Evolutionary conservation across 2,797 vertebrate species (phyloP), one percentile per base, ranked within the genome.

Genomic region (Alauda arvensis): DNA sequence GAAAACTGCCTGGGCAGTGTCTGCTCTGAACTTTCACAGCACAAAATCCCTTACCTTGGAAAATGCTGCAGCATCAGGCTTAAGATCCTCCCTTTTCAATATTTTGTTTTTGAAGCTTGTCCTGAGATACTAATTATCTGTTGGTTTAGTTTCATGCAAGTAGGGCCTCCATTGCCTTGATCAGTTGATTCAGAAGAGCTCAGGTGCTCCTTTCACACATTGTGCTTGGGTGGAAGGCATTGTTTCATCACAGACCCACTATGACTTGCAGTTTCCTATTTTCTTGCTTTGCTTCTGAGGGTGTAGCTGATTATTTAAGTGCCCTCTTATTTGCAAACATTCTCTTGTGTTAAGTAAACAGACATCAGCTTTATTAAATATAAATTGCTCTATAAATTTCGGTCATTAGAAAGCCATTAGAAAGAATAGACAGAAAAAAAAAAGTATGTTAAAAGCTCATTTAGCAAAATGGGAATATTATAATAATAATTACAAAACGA

Each of bases 401-500:
- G 34, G n/a, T 51, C 63, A 88, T 86, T 86, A 86, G 24, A 61
- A 86, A 76, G 45, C 55, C 42, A 84, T 78, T 76, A 86, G 55
- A 85, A 84, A 80, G 8, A 34, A 60, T 1, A 67, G 61, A 56
- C 18, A 48, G 40, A 37, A 23, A 61, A 61, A 23, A 61, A 61
- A 82, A 77, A 59, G 5, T 48, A 49, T 2, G 1, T 67, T 74
- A 29, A 72, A 89, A 81, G 8, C 16, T 77, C 24, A 59, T 71
- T 88, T 68, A 71, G 56, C 14, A 86, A 75, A 88, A 59, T 72
- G 5, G 10, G 6, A 60, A 34, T 68, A 65, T 57, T 39, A 51
- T 68, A 77, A 49, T 31, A 53, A 71, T 48, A 1, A 8, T 39
- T 76, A 37, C 28, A 52, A 43, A 76, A 66, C 34, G 8, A 55